Conservation (phyloP, 2,888 invertebrate species). For the Cephus nigrinus region DNA sequence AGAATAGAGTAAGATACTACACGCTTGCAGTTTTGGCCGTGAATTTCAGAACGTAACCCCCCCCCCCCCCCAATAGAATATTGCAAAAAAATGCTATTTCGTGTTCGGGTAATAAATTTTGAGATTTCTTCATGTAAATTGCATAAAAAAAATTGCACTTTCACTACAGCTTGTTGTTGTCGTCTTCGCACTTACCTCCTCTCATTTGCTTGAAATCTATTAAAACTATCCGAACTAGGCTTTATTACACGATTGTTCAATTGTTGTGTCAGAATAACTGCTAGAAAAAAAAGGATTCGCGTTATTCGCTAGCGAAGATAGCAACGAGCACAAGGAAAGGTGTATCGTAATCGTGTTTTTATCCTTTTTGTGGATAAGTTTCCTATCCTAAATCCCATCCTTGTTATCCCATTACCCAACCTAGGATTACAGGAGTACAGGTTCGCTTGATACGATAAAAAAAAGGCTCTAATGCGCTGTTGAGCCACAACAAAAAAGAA, state of each 20-base stretch:
- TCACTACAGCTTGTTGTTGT: not conserved
- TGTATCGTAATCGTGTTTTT: slow-evolving; percentile 4
- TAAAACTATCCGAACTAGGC: slow-evolving; percentile 23
- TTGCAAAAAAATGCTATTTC: not conserved
- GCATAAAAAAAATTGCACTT: not conserved
- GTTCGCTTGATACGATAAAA: slow-evolving; percentile 17
- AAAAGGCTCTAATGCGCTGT: slow-evolving; percentile 20
- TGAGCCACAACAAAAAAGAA: not conserved
- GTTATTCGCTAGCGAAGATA: not conserved
- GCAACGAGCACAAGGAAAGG: slow-evolving; percentile 14
- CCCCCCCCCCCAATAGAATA: not conserved
- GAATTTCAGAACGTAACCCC: too few species aligned
- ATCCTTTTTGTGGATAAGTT: slow-evolving; percentile 26
- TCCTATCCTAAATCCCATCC: not conserved
- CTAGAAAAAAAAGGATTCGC: not conserved
- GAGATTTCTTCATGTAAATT: not conserved
- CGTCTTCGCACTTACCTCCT: not conserved
- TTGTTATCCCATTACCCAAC: not conserved
- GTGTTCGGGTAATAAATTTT: not conserved
- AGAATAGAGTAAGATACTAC: too few species aligned
- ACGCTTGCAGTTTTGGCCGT: too few species aligned
- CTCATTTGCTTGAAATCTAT: not conserved
- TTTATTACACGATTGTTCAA: slow-evolving; percentile 22
- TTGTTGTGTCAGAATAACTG: slow-evolving; percentile 14
- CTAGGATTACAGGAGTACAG: not conserved